phyloP scores from a whole-genome alignment of 2,113 vertebrate genomes.

The Rafetus swinhoei region DNA sequence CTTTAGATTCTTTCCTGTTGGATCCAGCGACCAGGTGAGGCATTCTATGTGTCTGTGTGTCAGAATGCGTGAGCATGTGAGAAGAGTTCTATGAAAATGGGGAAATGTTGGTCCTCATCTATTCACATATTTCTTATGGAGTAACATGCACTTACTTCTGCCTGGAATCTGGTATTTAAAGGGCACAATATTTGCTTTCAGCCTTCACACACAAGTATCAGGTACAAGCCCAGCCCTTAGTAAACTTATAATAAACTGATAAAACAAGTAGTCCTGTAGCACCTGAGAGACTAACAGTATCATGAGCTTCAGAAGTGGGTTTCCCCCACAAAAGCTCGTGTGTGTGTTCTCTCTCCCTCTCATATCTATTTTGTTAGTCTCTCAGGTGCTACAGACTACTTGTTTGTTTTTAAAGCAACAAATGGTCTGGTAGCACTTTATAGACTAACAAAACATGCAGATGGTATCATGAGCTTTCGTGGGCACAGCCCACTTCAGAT shows the following conservation, averaged over 20 bases:
- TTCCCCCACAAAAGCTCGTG: no score
- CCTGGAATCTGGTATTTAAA: not conserved
- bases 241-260: not conserved
- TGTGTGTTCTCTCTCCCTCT: no score
- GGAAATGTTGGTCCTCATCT: not conserved
- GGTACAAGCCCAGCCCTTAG: not conserved
- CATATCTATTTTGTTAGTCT: no score
- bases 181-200: not conserved
- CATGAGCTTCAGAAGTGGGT: no score
- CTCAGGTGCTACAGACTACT: no score
- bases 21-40: conserved; percentile 68
- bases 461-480: no score
- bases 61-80: not conserved
- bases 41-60: accelerated
- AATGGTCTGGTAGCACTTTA: no score
- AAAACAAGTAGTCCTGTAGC: no score
- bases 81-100: not conserved
- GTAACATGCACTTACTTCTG: not conserved
- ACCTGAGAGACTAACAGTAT: no score
- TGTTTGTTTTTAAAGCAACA: no score
- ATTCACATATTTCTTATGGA: not conserved
- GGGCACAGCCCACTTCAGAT: no score
- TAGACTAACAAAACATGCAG: no score
- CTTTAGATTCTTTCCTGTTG: conserved; percentile 88
- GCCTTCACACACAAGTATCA: accelerated